Evolutionary conservation across 2,113 vertebrate genomes (phyloP), one percentile per base, ranked within the genome.

Genomic region (Channa maculata): DNA sequence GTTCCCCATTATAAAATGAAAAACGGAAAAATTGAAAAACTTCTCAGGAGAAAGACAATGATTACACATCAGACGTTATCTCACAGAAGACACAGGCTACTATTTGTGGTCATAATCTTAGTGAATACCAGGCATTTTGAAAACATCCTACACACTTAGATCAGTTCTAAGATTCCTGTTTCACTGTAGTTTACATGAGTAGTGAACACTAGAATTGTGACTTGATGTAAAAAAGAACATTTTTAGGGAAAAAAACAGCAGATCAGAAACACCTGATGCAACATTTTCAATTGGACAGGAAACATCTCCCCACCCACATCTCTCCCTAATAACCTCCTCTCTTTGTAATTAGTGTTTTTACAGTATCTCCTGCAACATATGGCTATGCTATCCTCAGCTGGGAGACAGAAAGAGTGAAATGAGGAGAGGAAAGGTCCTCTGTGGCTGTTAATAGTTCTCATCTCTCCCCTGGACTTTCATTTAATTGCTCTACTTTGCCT

Each of bases 401-500:
- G 79, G 76, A 67, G 76, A 70, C 57, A 58, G 77, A 65, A 24
- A 69, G 76, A 84, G 76, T 39, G 75, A 82, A 54, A 72, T 2
- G 6, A 38, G 52, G 86, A 62, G 71, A 61, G 84, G 60, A 80
- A 54, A 60, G 82, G 80, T 90, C 89, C 89, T 93, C 87, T 86
- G 90, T 91, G 91, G 84, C 85, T 90, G 69, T 81, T 93, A 92
- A 93, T 90, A 89, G 88, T 91, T 90, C 86, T 92, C 88, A 86
- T 89, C 85, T 91, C 89, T 93, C 88, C 90, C 90, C 76, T 92
- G 86, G 90, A 91, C 88, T 89, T 83, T 82, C 45, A 77, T 89
- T 90, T 91, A 93, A 92, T 92, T 91, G 87, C 90, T 88, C 87
- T 82, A 83, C 89, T 92, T 73, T 88, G 88, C 90, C 91, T 92